Conservation (phyloP, 2,797 vertebrate species). For the Epinephelus coioides region DNA sequence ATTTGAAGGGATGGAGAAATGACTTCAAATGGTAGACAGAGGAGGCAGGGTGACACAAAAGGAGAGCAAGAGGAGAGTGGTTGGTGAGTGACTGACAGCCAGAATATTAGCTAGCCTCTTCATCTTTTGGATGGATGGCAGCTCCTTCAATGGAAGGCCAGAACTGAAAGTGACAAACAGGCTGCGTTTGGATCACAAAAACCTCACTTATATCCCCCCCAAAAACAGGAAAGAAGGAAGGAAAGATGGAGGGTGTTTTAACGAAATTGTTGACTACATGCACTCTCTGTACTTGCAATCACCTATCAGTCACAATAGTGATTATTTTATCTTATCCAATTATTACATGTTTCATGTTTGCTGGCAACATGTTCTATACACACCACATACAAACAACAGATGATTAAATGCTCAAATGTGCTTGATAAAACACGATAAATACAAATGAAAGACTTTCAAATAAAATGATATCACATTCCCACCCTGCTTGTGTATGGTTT, state of each 20-base stretch:
- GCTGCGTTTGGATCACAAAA: slow-evolving; percentile 15
- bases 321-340: not conserved
- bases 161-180: slow-evolving; percentile 25
- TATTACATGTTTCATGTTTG: not conserved
- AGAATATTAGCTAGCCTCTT: slow-evolving; percentile 35
- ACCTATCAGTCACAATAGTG: not conserved
- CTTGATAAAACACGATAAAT: not conserved
- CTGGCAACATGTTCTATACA: not conserved
- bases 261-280: too few species aligned
- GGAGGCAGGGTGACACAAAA: slow-evolving; percentile 2
- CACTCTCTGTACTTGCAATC: not conserved
- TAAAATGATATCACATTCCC: too few species aligned
- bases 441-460: not conserved
- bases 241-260: not conserved
- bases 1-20: slow-evolving; percentile 27
- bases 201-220: accelerated
- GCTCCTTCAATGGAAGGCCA: slow-evolving; percentile 19
- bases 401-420: too few species aligned
- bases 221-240: not conserved
- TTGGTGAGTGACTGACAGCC: slow-evolving; percentile 36
- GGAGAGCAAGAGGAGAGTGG: slow-evolving; percentile 22
- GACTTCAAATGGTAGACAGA: slow-evolving; percentile 13
- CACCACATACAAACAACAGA: too few species aligned
- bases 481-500: too few species aligned
- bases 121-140: slow-evolving; percentile 32